Evolutionary conservation across 2,113 vertebrate species (phyloP).

Genomic region (Rousettus leschenaultii): DNA sequence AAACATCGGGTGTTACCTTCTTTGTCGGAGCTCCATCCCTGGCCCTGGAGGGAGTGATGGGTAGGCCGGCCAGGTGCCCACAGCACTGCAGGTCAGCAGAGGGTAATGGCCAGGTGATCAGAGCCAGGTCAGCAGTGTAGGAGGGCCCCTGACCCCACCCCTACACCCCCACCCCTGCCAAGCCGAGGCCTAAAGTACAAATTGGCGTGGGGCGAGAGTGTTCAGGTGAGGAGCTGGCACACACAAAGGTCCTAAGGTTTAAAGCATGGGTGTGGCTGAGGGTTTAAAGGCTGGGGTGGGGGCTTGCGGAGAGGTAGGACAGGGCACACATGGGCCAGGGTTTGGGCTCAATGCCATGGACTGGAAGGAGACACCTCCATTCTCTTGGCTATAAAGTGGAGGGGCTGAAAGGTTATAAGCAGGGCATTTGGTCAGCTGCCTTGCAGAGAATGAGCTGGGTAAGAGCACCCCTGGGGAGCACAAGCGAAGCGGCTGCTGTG

Average conservation of each 20-base stretch:
- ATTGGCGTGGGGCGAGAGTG: accelerated
- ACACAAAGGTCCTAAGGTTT: not conserved
- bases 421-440: not conserved
- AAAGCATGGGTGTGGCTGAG: accelerated
- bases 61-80: not conserved
- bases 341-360: not conserved
- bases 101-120: not conserved
- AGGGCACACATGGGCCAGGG: accelerated
- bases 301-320: not conserved
- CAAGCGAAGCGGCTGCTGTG: not conserved
- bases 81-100: not conserved
- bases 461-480: not conserved
- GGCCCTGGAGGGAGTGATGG: not conserved
- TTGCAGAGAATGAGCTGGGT: accelerated
- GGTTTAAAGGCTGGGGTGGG: accelerated
- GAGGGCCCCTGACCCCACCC: not conserved
- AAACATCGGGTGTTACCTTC: accelerated
- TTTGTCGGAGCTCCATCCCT: not conserved
- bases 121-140: not conserved
- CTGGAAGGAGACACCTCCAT: accelerated
- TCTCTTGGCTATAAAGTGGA: not conserved
- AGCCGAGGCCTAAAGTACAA: not conserved
- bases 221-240: not conserved
- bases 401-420: not conserved
- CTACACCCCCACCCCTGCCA: not conserved